Conservation (phyloP, 2,113 vertebrate species). For the Alethe castanea region DNA sequence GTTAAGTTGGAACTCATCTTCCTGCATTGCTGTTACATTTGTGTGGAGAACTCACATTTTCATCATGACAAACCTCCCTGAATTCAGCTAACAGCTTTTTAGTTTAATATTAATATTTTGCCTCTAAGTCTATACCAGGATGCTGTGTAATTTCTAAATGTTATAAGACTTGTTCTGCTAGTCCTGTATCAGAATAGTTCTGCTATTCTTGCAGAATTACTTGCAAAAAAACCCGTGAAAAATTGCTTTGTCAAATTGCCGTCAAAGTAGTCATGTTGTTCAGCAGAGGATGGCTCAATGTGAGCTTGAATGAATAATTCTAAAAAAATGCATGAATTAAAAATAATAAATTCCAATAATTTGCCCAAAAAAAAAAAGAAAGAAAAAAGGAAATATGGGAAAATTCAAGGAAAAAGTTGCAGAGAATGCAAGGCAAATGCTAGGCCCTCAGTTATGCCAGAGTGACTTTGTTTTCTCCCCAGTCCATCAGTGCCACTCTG, state of each 20-base stretch:
- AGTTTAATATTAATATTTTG: not conserved
- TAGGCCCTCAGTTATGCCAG: not conserved
- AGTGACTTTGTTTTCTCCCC: not conserved
- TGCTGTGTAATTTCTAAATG: not conserved
- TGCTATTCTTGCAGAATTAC: not conserved
- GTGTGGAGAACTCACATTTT: not conserved
- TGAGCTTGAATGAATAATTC: not conserved
- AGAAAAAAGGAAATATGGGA: not conserved
- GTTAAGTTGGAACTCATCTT: not conserved
- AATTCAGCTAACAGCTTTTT: not conserved
- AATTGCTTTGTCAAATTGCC: not conserved
- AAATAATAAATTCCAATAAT: not conserved
- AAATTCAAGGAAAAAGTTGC: not conserved
- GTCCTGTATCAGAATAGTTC: not conserved
- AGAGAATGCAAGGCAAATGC: not conserved
- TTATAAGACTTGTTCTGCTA: not conserved
- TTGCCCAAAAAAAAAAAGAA: not conserved
- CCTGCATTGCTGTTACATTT: not conserved
- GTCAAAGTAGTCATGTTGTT: not conserved
- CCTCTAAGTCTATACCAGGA: not conserved
- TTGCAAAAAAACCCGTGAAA: not conserved
- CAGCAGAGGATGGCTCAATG: not conserved
- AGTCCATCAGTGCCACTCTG: constrained; percentile 5
- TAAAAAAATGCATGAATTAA: not conserved
- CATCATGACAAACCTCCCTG: not conserved